Evolutionary conservation across 2,113 vertebrate genomes (phyloP), one percentile per base, ranked within the genome.

Genomic region (Parus major): DNA sequence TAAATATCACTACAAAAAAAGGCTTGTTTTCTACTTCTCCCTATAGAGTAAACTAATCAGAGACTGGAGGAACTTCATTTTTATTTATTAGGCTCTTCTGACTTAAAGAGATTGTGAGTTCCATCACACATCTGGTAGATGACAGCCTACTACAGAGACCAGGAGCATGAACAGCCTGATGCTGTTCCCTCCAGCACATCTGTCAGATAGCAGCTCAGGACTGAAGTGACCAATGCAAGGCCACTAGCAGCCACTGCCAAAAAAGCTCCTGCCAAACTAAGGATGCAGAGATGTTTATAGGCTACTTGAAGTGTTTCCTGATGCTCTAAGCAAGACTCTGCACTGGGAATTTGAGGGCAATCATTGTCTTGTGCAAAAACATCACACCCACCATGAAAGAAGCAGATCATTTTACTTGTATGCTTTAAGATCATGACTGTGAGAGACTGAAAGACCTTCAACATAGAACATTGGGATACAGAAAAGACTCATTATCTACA

Each of bases 61-160:
- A 70, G 56, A n/a, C 16, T 39, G 60, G 18, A 91, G 15, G 14
- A 82, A 35, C 31, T 65, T 80, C 25, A 76, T 91, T 71, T 70
- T 85, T 94, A 91, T 95, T 95, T 95, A 96, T 97, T 95, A 88
- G 47, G 84, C 27, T 92, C 71, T 90, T 82, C 70, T 94, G 82
- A 82, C 69, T 61, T 91, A 63, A 92, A 96, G 55, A 86, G 78
- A 94, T 90, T 85, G 93, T 76, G 70, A 91, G 57, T 61, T 96
- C 66, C 55, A 92, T 50, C 84, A 61, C 42, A 76, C 73, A 95
- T 85, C 83, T 91, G 81, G 84, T 76, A 65, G 70, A 50, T 76
- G 87, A 95, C 94, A 85, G 50, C 65, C 59, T 63, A 82, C 78
- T 44, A 65, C 53, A 59, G 84, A 92, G 84, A 70, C 23, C 15